Evolutionary conservation across 2,888 invertebrate species (phyloP), one percentile per base, ranked within the genome.

Genomic region (Drosophila robusta): DNA sequence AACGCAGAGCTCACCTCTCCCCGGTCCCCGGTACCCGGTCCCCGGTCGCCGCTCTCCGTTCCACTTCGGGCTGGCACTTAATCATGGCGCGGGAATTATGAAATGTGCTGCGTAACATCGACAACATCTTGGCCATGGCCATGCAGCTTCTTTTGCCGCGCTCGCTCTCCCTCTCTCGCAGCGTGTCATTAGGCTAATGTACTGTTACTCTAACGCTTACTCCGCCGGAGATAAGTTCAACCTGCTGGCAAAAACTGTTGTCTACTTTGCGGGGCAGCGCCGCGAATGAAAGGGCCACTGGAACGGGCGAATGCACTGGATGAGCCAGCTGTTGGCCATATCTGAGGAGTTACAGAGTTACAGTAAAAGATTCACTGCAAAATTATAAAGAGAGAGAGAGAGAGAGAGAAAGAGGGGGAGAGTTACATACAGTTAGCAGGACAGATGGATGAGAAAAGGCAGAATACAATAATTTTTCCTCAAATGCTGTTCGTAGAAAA

Each of bases 1-100:
- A 77, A 71, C 80, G 74, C 56, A 45, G 61, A 55, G 51, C 69
- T 26, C 36, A 22, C 55, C 29, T n/a, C 45, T 39, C 22, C 22
- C 8, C 47, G 18, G 44, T 39, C 42, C 4, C 24, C 7, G n/a
- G 26, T 11, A 12, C 14, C 26, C 9, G 0, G 7, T 2, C 47
- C 39, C 24, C n/a, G 0, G 3, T 38, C 39, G 4, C 6, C 11
- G 1, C 14, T 8, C 22, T 26, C 9, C 14, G 26, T n/a, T 22
- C 32, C 51, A 12, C 16, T 49, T 5, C 14, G 45, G 52, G 44
- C 57, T 36, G 56, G 56, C 67, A 69, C 58, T 74, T 73, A 73
- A 69, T 73, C 74, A 74, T 85, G 66, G 83, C 82, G 83, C 82
- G 82, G 82, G 82, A 83, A 86, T 82, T 83, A 83, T 83, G 82